Conservation (phyloP, 2,113 vertebrate species). For the Corvus hawaiiensis region DNA sequence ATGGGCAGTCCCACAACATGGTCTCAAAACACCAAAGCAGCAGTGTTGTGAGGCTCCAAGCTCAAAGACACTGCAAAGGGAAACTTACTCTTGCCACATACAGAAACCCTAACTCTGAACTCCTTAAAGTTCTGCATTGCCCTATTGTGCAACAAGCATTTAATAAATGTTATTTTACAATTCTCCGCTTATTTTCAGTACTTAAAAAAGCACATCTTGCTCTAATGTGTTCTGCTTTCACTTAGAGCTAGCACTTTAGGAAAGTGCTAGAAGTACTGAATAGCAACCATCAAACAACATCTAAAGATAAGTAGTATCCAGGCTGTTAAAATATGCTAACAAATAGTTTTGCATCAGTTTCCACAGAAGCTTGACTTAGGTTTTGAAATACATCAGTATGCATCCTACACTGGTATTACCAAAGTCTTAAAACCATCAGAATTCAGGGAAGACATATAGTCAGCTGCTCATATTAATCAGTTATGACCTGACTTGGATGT, state of each 20-base stretch:
- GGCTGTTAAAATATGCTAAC: neutral
- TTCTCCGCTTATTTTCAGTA: neutral
- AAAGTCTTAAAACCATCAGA: neutral
- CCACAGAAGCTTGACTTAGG: neutral
- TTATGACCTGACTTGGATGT: neutral
- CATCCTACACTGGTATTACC: neutral
- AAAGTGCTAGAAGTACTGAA: neutral
- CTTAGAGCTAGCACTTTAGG: neutral
- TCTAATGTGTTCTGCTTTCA: neutral
- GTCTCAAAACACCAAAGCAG: neutral
- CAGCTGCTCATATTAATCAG: neutral
- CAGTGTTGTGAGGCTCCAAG: neutral
- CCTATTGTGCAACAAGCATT: neutral
- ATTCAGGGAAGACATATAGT: neutral
- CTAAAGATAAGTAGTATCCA: neutral
- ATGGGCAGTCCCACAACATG: neutral
- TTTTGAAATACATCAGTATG: neutral
- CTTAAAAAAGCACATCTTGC: neutral
- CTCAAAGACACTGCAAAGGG: neutral
- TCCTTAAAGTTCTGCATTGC: neutral
- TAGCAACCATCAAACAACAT: neutral
- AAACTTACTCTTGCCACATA: neutral
- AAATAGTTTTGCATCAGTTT: neutral
- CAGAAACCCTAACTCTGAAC: neutral
- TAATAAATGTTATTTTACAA: neutral